Conservation (phyloP, 2,888 invertebrate genomes). For the Drosophila colorata region DNA sequence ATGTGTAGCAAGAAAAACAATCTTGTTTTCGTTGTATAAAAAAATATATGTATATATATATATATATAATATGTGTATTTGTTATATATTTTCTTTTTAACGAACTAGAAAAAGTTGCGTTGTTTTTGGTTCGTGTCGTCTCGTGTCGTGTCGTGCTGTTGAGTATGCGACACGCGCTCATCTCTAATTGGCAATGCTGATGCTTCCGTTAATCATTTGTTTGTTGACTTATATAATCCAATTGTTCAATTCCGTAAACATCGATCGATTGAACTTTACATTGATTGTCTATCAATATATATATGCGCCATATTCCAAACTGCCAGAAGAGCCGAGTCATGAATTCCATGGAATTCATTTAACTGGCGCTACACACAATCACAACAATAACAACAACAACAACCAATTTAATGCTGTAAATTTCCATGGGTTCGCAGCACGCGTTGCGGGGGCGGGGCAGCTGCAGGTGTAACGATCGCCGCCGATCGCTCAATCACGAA, state of each 20-base stretch:
- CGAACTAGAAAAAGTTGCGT: too few species aligned
- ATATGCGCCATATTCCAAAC: constrained; percentile 22
- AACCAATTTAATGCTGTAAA: constrained; percentile 55
- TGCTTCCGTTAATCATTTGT: constrained; percentile 52
- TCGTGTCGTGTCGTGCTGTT: background rate
- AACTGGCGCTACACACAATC: constrained; percentile 57
- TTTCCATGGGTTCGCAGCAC: constrained; percentile 55
- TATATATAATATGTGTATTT: too few species aligned
- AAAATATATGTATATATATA: too few species aligned
- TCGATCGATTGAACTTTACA: constrained; percentile 34
- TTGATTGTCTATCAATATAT: constrained; percentile 44
- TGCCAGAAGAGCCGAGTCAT: constrained; percentile 21
- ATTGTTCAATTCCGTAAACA: constrained; percentile 74
- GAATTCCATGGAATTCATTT: constrained; percentile 68
- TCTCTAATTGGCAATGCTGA: background rate
- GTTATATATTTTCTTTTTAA: too few species aligned
- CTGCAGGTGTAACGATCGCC: constrained; percentile 52
- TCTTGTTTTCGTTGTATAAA: too few species aligned
- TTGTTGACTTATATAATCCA: constrained; percentile 66
- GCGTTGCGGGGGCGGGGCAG: too few species aligned
- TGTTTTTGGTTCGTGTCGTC: too few species aligned
- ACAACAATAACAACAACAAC: constrained; percentile 9
- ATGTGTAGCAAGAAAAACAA: too few species aligned
- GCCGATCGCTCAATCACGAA: constrained; percentile 46
- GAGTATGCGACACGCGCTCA: background rate